Base-by-base conservation (phyloP, 2,113 vertebrate species). In the Argyrosomus japonicus region DNA sequence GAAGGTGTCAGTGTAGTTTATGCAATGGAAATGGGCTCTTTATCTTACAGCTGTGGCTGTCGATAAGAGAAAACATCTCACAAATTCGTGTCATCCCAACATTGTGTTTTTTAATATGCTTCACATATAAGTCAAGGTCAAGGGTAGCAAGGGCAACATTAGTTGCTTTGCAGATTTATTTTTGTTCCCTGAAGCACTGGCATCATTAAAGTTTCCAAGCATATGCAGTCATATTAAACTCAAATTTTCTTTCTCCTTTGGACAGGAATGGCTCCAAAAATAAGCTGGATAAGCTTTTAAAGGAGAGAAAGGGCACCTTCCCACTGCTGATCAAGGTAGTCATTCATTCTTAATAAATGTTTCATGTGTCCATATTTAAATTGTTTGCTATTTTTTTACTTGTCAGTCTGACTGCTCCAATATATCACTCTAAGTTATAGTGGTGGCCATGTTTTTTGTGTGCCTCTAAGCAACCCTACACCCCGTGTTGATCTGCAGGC, bases 1-100 rank as follows among this genome's bases (percentile, higher is more conserved):
- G 81, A 73, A 87, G 93, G 87, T 90, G 93, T 93, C 93, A 92
- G 79, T 92, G 83, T 90, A 64, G 89, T 77, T 79, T 72, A 14
- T 67, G 23, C 69, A 23, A 56, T 54, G 18, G 48, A 47, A 40
- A 40, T 2, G 18, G 13, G 45, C 19, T 51, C 75, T 21, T 6
- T 0, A 19, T 50, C 45, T 40, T 6, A 5, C 21, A 65, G 77
- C 40, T 67, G 57, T 18, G 32, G n/a, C 57, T 85, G 68, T 64
- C 78, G 62, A 7, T 81, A 51, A 77, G 63, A 54, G 0, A 78
- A 81, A 69, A 29, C 13, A 29, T 48, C 57, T 68, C 48, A 72
- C 2, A 36, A 48, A 69, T 12, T 27, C 9, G 14, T 25, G 43
- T n/a, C 45, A 76, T 76, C 36, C 25, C 3, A 85, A 53, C 27